Conservation (phyloP, 2,797 vertebrate genomes). For the Danio tinwini region DNA sequence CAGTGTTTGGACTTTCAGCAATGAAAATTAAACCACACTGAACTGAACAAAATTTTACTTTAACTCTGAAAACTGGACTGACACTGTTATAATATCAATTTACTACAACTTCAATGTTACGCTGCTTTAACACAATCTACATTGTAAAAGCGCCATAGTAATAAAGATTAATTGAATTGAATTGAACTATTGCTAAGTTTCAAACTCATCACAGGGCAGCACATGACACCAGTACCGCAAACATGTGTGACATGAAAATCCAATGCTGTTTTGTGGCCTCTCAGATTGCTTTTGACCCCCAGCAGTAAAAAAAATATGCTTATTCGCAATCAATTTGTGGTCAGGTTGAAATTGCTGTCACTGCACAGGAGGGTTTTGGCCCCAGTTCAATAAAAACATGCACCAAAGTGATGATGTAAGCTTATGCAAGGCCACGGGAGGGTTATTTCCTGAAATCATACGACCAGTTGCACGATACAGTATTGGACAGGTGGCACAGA, state of each 20-base stretch:
- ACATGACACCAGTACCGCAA: background rate
- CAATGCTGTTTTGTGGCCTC: slow-evolving; percentile 46
- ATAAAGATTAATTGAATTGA: too few species aligned
- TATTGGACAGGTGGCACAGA: slow-evolving; percentile 21
- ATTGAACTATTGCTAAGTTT: slow-evolving; percentile 20
- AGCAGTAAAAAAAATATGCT: slow-evolving; percentile 66
- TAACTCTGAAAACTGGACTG: too few species aligned
- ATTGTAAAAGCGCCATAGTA: too few species aligned
- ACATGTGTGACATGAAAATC: slow-evolving; percentile 46
- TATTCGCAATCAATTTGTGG: slow-evolving; percentile 67
- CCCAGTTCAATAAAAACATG: slow-evolving; percentile 67
- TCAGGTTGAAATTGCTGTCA: slow-evolving; percentile 69
- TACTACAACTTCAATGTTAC: too few species aligned
- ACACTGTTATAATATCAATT: too few species aligned
- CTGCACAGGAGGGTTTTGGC: slow-evolving; percentile 47
- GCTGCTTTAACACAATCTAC: too few species aligned
- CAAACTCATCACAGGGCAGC: slow-evolving; percentile 5
- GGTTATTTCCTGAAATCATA: slow-evolving; percentile 41
- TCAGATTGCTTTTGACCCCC: slow-evolving; percentile 60
- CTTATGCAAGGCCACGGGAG: slow-evolving; percentile 62
- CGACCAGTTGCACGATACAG: slow-evolving; percentile 26
- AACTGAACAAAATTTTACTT: too few species aligned
- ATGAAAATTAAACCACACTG: too few species aligned
- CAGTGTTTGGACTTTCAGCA: too few species aligned
- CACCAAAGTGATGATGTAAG: slow-evolving; percentile 68